Evolutionary conservation across 2,113 vertebrate genomes (phyloP), one percentile per base, ranked within the genome.

Genomic region (Dasyornis broadbenti): DNA sequence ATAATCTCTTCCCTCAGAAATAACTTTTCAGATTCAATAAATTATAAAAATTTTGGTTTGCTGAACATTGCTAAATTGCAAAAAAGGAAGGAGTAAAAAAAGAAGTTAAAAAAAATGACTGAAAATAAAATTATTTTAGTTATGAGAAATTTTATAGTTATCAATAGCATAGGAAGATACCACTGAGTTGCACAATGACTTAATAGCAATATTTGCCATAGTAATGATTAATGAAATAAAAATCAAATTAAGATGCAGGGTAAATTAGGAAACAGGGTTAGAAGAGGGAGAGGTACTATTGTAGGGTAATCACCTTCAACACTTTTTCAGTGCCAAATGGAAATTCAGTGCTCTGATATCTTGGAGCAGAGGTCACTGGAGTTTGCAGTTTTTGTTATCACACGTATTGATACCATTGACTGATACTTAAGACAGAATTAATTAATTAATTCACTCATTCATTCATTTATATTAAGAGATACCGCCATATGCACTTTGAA

Each of bases 11-110:
- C 56, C 42, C 27, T 80, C 61, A 89, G 80, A 93, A 86, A 75
- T 93, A 84, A 79, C 22, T 76, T 96, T 96, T 81, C 72, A 60
- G 33, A 52, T 86, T 91, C 50, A 95, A 60, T 45, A 35, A 11
- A 64, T 92, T 86, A 92, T 79, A 86, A 96, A 84, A 72, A 73
- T 64, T 93, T 93, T 90, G 44, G 72, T 96, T 92, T 92, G 80
- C 24, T 71, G 83, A 92, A 94, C 39, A 78, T 57, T 26, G 90
- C 56, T 73, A 96, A 94, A 95, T 91, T 95, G 40, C 40, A 95
- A 79, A 70, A 54, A 88, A 66, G 40, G 86, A 91, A 93, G 60
- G 56, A 94, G 44, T 64, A 87, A 49, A 49, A 49, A 49, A 49
- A 23, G 21, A 16, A 47, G 21, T 47, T 22, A 47, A 47, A 23